Evolutionary conservation across 1,140 invertebrate genomes (phyloP).

Genomic region (Drosophila oshimai): DNA sequence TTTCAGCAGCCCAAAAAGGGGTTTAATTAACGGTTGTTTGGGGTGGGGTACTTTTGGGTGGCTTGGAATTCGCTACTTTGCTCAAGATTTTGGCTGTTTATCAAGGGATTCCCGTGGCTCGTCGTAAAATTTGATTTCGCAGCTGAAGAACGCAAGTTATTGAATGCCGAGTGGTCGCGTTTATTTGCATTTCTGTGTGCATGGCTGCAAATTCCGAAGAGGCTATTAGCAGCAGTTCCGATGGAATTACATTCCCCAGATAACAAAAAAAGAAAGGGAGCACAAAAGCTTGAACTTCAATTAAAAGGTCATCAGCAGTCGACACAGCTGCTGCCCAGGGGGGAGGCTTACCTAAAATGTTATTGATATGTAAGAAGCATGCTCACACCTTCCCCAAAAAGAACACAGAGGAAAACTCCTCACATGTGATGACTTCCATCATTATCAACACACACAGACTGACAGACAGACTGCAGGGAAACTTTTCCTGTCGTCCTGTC

Average conservation of each 20-base stretch:
- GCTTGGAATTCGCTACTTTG: slow-evolving; percentile 67
- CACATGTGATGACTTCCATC: slow-evolving; percentile 67
- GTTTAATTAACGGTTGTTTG: slow-evolving; percentile 68
- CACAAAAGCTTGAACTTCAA: slow-evolving; percentile 55
- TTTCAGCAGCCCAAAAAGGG: slow-evolving; percentile 42
- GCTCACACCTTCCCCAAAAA: slow-evolving; percentile 58
- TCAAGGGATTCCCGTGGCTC: slow-evolving; percentile 71
- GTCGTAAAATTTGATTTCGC: slow-evolving; percentile 79
- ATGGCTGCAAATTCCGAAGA: slow-evolving; percentile 28
- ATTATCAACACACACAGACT: slow-evolving; percentile 61
- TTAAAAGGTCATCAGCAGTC: slow-evolving; percentile 81
- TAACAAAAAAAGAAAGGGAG: not conserved
- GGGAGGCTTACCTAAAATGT: slow-evolving; percentile 49
- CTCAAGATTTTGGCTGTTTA: slow-evolving; percentile 53
- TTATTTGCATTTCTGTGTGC: slow-evolving; percentile 77
- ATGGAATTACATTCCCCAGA: slow-evolving; percentile 31
- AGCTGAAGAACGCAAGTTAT: slow-evolving; percentile 53
- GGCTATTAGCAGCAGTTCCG: slow-evolving; percentile 12
- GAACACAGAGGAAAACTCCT: slow-evolving; percentile 5
- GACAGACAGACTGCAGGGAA: slow-evolving; percentile 20
- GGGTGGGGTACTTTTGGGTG: slow-evolving; percentile 1
- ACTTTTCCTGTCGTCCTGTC: slow-evolving; percentile 33
- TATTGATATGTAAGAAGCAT: slow-evolving; percentile 74
- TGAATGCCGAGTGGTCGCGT: slow-evolving; percentile 54
- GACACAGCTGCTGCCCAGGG: slow-evolving; percentile 60